A percentile compares a stretch with the other conserved stretches of the same genome.
Evolutionary conservation across 2,113 vertebrate species (phyloP).

Genomic region (Oceanodroma tethys): DNA sequence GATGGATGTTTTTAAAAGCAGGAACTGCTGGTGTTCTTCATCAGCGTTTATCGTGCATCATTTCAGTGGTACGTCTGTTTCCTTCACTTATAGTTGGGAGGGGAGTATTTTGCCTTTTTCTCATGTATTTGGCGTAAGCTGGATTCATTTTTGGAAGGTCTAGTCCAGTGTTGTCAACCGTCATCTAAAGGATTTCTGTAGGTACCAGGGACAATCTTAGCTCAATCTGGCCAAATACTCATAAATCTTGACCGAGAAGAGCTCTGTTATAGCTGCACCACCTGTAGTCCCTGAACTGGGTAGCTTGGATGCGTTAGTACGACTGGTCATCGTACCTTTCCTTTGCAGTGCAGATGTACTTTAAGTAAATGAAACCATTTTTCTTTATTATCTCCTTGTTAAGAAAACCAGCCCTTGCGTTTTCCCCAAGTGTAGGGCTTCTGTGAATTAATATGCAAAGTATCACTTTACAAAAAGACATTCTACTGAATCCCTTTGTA

Average conservation of each 20-base stretch:
- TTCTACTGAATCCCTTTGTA: not conserved
- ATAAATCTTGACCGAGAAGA: fast-evolving
- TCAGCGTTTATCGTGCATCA: not conserved
- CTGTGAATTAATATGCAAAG: slow-evolving; percentile 19
- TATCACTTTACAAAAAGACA: not conserved
- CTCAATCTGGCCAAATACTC: not conserved
- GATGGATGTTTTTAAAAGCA: slow-evolving; percentile 4
- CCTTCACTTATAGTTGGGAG: not conserved
- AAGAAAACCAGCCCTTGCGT: not conserved
- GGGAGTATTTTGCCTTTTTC: not conserved
- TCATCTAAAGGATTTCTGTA: not conserved
- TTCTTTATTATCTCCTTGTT: slow-evolving; percentile 36
- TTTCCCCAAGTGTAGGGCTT: not conserved
- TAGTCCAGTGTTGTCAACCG: not conserved
- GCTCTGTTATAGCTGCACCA: not conserved
- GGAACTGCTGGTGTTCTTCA: not conserved
- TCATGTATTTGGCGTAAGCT: not conserved
- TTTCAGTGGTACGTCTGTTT: not conserved
- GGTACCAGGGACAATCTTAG: not conserved
- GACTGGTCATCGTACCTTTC: not conserved
- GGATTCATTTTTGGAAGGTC: not conserved
- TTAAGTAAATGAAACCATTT: slow-evolving; percentile 18
- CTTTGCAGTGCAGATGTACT: not conserved
- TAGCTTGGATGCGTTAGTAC: not conserved
- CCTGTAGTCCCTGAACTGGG: not conserved